Base-by-base conservation (phyloP, 92 coral and sea anemone genomes). In the Zoanthus solanderi region DNA sequence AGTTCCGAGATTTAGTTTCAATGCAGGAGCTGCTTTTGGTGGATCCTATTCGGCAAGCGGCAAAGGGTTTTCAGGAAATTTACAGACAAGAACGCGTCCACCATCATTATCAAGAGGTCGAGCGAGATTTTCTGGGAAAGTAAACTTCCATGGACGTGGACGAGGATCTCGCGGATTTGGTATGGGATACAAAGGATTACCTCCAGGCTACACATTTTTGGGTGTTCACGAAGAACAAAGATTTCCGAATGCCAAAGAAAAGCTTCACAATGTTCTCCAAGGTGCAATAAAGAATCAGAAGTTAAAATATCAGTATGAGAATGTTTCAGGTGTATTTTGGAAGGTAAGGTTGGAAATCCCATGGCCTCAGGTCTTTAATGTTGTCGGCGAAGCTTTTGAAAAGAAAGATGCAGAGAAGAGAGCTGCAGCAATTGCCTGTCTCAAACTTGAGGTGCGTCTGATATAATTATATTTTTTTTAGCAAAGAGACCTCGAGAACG, bases 351-450 rank as follows among this genome's bases (percentile, higher is more conserved):
- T 93, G 44, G 81, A 50, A 2, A 86, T 94, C 46, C 85, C 94
- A 6, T 94, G 98, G 98, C 98, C 98, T 4, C 88, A 88, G 61
- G 80, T 78, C 13, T 81, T 94, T 92, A 71, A 89, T 14, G 94
- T 90, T 32, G 79, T 79, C 75, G 98, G 95, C 15, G 98, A 94
- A 87, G 95, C 95, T 0, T 78, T 76, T 71, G 84, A 92, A 74
- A 91, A 80, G 75, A 89, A 83, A 47, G 94, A 92, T 29, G 98
- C 98, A 46, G 94, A 92, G 50, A 94, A 90, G 83, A 88, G 95
- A 71, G 98, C 92, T 75, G 98, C 98, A 13, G 98, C 98, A 17
- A 29, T 91, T 76, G 98, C 98, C 13, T 93, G 95, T 15, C 90
- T 89, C 34, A 88, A 90, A 83, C 88, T 94, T 79, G 95, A 92